Percentiles rank a stretch among this genome's conserved stretches.
These are phyloP conservation scores for Linyphia triangularis DNA, from an alignment of 2,888 invertebrate genomes.

Conservation along the genomic window DNA sequence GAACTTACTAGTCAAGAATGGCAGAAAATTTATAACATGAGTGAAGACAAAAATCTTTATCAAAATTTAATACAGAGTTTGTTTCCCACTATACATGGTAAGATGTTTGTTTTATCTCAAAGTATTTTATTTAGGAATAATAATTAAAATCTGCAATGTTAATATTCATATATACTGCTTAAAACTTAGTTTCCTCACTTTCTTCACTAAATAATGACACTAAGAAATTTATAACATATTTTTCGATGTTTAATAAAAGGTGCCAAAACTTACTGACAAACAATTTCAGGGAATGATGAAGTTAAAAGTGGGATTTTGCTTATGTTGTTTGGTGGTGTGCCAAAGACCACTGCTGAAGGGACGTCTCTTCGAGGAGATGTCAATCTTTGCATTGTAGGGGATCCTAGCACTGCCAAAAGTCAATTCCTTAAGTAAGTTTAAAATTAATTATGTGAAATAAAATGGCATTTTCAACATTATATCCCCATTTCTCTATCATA, in stretches of 20 bases:
- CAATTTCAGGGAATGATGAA: slow-evolving; percentile 91
- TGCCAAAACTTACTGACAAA: too few relatives aligned
- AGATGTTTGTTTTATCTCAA: slow-evolving; percentile 44
- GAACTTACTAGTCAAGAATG: slow-evolving; percentile 94
- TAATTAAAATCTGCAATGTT: not conserved
- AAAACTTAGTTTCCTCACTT: too few relatives aligned
- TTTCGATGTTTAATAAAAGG: too few relatives aligned
- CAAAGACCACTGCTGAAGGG: slow-evolving; percentile 93
- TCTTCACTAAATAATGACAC: too few relatives aligned
- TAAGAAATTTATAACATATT: too few relatives aligned
- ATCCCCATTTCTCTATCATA: too few relatives aligned
- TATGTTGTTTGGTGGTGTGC: slow-evolving; percentile 98
- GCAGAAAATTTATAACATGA: slow-evolving; percentile 98
- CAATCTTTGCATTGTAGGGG: slow-evolving; percentile 98
- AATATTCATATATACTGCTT: too few relatives aligned
- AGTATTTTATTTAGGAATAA: not conserved
- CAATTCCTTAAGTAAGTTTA: slow-evolving; percentile 95
- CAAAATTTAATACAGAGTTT: slow-evolving; percentile 92
- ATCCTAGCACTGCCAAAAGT: slow-evolving; percentile 99
- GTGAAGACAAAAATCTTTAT: slow-evolving; percentile 92
- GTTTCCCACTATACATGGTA: slow-evolving; percentile 95
- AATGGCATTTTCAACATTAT: too few relatives aligned
- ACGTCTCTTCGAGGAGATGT: slow-evolving; percentile 97
- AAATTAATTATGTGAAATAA: too few relatives aligned
- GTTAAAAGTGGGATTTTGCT: slow-evolving; percentile 92